phyloP scores from a whole-genome alignment of 92 coral and sea anemone genomes.

The Bergia sp. region DNA sequence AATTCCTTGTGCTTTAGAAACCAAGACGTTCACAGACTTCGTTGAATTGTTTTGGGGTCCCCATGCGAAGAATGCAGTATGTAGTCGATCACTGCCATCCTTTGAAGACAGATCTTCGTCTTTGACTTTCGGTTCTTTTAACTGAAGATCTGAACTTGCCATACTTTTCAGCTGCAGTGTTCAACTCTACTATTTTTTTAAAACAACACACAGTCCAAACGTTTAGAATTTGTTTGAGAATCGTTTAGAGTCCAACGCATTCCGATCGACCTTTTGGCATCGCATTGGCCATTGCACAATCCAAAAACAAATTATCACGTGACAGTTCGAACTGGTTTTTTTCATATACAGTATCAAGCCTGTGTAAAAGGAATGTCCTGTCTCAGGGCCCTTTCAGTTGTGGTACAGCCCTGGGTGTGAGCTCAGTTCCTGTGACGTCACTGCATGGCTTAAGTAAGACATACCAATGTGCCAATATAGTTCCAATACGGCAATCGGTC shows the following conservation, averaged over 20 bases:
- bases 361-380: no score
- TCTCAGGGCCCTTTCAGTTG: no score
- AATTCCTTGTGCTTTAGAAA: constrained; percentile 40
- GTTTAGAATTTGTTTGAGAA: neutral
- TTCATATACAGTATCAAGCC: no score
- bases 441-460: no score
- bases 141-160: neutral
- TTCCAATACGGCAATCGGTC: no score
- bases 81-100: neutral
- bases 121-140: neutral
- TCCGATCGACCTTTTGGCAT: neutral
- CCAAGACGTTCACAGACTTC: constrained; percentile 15
- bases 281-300: neutral
- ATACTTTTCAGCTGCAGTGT: neutral
- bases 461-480: no score
- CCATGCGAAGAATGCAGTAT: constrained; percentile 24
- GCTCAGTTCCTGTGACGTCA: no score
- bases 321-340: no score
- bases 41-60: constrained; percentile 12
- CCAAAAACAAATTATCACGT: no score
- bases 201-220: neutral
- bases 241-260: neutral
- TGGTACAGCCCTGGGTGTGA: no score
- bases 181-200: neutral
- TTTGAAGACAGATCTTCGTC: neutral